Evolutionary conservation across 2,797 vertebrate genomes (phyloP), one percentile per base, ranked within the genome.

Genomic region (Microtus agrestis): DNA sequence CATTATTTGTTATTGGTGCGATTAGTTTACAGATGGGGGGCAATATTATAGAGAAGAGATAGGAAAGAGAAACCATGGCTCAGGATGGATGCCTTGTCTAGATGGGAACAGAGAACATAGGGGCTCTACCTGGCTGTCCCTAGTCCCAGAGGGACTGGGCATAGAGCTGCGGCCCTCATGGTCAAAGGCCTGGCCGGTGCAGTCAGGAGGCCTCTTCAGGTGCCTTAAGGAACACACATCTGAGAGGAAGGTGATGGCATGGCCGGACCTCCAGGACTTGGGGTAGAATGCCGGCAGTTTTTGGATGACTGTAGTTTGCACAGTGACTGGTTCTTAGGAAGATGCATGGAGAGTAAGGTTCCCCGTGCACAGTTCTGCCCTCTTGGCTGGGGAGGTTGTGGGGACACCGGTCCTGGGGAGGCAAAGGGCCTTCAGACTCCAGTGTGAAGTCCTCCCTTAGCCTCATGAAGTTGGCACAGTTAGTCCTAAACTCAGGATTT

Each of bases 11-110:
- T 10, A 1, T 7, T 0, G 11, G 51, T 37, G 11, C 14, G 27
- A 9, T 25, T 37, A 46, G 6, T 9, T 0, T 14, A 6, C 1
- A 4, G 9, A 21, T 6, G 46, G 15, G 34, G 10, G 59, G 31
- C 74, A 51, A 14, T 34, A 34, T 15, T 4, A 31, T 46, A 27
- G 54, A 43, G 51, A 78, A 23, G 12, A 27, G 14, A 56, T 43
- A 56, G 51, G 71, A 61, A 76, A 37, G 54, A 56, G 74, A 9
- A 40, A 11, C 15, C 29, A 43, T 29, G 25, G 19, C 12, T 46
- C 37, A 88, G 71, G 37, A 59, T 76, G 54, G 87, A 88, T 5
- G 19, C 19, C 11, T n/a, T 71, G 77, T 65, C 8, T 27, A 2
- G 15, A 61, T 27, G 19, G 73, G 86, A 34, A 5, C 0, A 5